Evolutionary conservation across 2,797 vertebrate genomes (phyloP).

Genomic region (Poeciliopsis infans): DNA sequence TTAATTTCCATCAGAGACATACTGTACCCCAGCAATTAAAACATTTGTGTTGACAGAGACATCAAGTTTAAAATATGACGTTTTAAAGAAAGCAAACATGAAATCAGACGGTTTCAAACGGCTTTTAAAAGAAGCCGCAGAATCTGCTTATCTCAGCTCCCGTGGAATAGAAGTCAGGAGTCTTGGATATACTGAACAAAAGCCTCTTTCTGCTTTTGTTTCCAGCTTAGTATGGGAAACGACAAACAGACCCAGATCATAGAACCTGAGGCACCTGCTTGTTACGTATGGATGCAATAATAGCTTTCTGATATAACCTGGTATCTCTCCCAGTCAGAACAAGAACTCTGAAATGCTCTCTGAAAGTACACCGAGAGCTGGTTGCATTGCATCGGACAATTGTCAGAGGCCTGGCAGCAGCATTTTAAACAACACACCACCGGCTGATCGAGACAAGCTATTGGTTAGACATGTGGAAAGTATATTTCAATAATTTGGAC

Average conservation of each 20-base stretch:
- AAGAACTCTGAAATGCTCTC: neutral
- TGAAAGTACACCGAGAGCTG: neutral
- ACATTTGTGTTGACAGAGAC: neutral
- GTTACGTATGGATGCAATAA: neutral
- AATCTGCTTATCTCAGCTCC: neutral
- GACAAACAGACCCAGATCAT: neutral
- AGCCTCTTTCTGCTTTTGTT: neutral
- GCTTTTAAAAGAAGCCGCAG: neutral
- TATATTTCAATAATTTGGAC: neutral
- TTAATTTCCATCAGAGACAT: neutral
- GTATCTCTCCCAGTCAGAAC: neutral
- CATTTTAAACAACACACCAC: neutral
- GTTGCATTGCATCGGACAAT: neutral
- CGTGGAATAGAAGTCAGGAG: neutral
- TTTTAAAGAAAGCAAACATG: neutral
- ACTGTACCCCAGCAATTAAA: neutral
- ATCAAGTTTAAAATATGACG: neutral
- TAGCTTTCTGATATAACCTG: neutral
- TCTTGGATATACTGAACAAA: neutral
- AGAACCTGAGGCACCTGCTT: neutral
- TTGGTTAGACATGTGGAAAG: neutral
- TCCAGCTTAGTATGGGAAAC: neutral
- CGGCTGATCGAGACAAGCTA: neutral
- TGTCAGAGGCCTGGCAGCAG: neutral
- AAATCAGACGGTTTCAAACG: neutral